Percentiles rank a stretch among this genome's conserved stretches.
These are phyloP conservation scores for Brenthis hecate DNA, from an alignment of 2,888 invertebrate species.

Conservation along the genomic window DNA sequence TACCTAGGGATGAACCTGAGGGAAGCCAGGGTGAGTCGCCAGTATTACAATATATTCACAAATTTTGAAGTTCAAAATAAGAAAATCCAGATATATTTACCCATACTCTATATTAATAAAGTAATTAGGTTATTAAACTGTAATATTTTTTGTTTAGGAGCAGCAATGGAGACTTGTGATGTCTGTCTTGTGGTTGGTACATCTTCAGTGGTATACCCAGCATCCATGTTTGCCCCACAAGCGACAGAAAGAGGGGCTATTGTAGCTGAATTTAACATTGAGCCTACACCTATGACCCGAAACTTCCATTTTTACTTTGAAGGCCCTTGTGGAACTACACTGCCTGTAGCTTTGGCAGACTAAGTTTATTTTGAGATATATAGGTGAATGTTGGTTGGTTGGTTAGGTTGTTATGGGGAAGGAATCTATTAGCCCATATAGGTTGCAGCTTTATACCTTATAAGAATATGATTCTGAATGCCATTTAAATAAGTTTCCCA, in stretches of 20 bases:
- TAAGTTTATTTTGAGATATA: conserved; percentile 37
- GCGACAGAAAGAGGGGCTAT: conserved; percentile 86
- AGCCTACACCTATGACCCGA: conserved; percentile 67
- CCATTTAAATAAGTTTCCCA: no score
- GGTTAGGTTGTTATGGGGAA: neutral
- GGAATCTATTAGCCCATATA: no score
- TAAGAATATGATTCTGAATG: no score
- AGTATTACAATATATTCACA: no score
- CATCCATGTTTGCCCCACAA: conserved; percentile 92
- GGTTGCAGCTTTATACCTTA: no score
- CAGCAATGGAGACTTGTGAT: conserved; percentile 87
- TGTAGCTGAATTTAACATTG: conserved; percentile 77
- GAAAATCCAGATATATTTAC: no score
- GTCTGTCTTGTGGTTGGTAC: conserved; percentile 92
- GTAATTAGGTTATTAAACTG: no score
- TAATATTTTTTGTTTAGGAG: conserved; percentile 61
- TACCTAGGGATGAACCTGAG: no score
- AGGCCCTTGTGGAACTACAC: conserved; percentile 71
- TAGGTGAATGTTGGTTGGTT: no score
- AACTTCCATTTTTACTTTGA: conserved; percentile 75
- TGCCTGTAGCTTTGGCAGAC: conserved; percentile 63
- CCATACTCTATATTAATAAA: no score
- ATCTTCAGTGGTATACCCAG: conserved; percentile 93
- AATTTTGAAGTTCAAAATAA: no score
- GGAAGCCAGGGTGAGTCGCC: no score